Evolutionary conservation across 2,888 invertebrate species (phyloP), one percentile per base, ranked within the genome.

Genomic region (Glaucopsyche alexis): DNA sequence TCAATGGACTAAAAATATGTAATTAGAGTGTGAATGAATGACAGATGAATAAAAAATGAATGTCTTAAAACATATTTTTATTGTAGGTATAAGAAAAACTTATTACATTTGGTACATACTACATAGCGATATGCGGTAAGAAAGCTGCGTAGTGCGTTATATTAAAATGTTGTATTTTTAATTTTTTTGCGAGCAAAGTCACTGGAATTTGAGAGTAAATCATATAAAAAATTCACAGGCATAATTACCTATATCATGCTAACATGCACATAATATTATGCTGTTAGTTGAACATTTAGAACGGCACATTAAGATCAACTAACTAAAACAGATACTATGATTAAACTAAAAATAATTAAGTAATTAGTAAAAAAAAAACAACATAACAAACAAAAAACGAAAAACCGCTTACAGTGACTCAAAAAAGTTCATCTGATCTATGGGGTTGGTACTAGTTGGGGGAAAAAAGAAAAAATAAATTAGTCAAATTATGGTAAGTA

Each of bases 341-440:
- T 29, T 29, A 3, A 29, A 29, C 29, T 71, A 73, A 77, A 76
- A 76, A 74, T 74, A 74, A 72, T 67, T 72, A 76, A 76, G 74
- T 74, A 74, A 72, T 67, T 72, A 64, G 73, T 80, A 77, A 75
- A 76, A 74, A 74, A 80, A 66, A 72, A 74, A 77, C 75, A 74
- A 79, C 72, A 80, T 73, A 75, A 78, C 76, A 80, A 76, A 80
- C n/a, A 82, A 83, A 79, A 29, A 80, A 81, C 81, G 80, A 84
- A 88, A 86, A 84, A 76, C 83, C 86, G 88, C 93, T 93, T 93
- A 93, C 93, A 92, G 89, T 83, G 93, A 91, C 81, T 93, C 92
- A 90, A 92, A 93, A 92, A 92, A 93, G 91, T 91, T 93, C 91
- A 93, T 91, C 90, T 93, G 93, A 91, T 93, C 93, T 87, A 91